These are phyloP conservation scores for Latheticus oryzae DNA, from an alignment of 2,888 invertebrate genomes.

Conservation along the genomic window DNA sequence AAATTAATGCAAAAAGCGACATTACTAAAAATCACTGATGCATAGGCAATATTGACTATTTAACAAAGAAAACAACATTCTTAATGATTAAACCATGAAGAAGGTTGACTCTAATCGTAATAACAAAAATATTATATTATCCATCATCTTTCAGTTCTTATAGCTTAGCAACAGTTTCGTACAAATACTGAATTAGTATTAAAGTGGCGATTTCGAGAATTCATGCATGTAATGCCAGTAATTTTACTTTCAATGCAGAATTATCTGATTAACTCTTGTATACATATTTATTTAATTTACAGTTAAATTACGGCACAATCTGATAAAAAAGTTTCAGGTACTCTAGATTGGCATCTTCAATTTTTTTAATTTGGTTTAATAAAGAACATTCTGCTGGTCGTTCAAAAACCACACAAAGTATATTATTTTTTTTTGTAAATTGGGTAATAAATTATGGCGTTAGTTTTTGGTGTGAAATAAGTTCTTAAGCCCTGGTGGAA, in stretches of 20 bases:
- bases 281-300: too few relatives aligned
- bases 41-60: slow-evolving; percentile 16
- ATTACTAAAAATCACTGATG: slow-evolving; percentile 28
- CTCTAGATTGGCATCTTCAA: too few relatives aligned
- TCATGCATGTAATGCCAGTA: too few relatives aligned
- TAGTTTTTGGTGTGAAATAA: slow-evolving; percentile 30
- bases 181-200: too few relatives aligned
- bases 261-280: too few relatives aligned
- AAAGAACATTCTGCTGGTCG: too few relatives aligned
- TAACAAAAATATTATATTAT: slow-evolving; percentile 7
- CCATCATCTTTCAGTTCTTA: slow-evolving; percentile 1
- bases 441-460: not conserved
- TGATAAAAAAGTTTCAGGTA: too few relatives aligned
- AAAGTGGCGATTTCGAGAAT: too few relatives aligned
- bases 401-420: too few relatives aligned
- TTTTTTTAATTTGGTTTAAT: too few relatives aligned
- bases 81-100: slow-evolving; percentile 1
- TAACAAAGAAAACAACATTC: slow-evolving; percentile 18
- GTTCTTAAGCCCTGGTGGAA: slow-evolving; percentile 42
- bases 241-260: too few relatives aligned
- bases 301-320: too few relatives aligned
- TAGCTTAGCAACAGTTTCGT: slow-evolving; percentile 2
- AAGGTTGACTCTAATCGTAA: slow-evolving; percentile 13
- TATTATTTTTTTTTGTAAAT: slow-evolving; percentile 1
- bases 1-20: slow-evolving; percentile 4